Evolutionary conservation across 2,888 invertebrate species (phyloP).

Genomic region (Dasypolia templi): DNA sequence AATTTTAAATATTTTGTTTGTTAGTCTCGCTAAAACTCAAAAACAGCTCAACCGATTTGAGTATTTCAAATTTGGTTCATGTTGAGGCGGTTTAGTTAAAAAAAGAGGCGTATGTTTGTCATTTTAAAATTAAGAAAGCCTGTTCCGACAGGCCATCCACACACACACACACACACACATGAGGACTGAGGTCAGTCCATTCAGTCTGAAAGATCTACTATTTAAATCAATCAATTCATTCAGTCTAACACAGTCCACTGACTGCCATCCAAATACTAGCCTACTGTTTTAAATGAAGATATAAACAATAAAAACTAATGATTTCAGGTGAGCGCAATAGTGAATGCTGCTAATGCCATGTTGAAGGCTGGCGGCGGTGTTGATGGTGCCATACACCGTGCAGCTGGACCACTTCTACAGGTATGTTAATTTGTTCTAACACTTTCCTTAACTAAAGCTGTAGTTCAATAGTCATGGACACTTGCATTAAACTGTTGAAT

Average conservation of each 20-base stretch:
- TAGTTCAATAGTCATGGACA: neutral
- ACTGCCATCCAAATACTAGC: neutral
- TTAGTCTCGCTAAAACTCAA: too few species aligned
- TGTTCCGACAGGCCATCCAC: too few species aligned
- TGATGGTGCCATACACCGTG: conserved; percentile 96
- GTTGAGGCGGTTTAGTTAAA: too few species aligned
- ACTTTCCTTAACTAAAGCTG: neutral
- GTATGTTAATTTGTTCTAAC: conserved; percentile 64
- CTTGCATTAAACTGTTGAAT: neutral
- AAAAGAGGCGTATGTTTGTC: too few species aligned
- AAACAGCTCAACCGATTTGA: too few species aligned
- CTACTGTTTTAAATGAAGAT: neutral
- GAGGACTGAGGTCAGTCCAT: too few species aligned
- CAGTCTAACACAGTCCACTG: neutral
- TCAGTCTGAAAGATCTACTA: neutral
- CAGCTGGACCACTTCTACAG: conserved; percentile 93
- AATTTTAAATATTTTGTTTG: too few species aligned
- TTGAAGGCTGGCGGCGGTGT: conserved; percentile 96
- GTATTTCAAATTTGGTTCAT: too few species aligned
- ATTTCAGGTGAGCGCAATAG: conserved; percentile 94
- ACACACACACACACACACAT: too few species aligned
- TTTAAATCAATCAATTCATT: neutral
- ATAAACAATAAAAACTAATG: neutral
- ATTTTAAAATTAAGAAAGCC: neutral
- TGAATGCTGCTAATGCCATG: conserved; percentile 96